A percentile compares a stretch with the other conserved stretches of the same genome.
phyloP scores from a whole-genome alignment of 2,113 vertebrate genomes.

The Chinchilla lanigera region DNA sequence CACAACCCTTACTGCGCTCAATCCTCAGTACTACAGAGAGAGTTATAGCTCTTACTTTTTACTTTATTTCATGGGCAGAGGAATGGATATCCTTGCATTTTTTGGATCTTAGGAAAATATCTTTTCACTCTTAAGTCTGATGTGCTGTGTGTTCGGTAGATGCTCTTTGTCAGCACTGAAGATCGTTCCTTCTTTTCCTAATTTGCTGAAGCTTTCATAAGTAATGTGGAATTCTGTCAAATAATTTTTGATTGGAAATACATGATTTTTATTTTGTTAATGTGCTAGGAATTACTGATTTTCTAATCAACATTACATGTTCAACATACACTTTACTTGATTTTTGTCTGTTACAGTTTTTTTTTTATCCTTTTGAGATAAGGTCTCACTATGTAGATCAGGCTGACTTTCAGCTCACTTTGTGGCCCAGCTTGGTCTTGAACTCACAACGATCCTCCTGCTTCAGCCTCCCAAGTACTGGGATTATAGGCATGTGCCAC shows the following conservation, averaged over 20 bases:
- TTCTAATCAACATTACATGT: background rate
- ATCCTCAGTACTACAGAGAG: background rate
- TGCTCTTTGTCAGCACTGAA: background rate
- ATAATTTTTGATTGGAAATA: background rate
- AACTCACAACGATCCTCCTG: no score
- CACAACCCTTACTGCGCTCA: background rate
- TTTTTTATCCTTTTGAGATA: background rate
- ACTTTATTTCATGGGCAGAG: background rate
- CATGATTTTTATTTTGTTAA: background rate
- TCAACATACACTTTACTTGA: background rate
- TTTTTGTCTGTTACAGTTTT: background rate
- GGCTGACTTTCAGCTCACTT: no score
- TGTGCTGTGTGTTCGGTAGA: background rate
- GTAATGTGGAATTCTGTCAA: background rate
- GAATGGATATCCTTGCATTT: background rate
- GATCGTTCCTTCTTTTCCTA: background rate
- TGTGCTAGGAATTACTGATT: background rate
- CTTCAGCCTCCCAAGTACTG: no score
- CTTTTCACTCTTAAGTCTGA: background rate
- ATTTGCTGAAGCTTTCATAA: background rate
- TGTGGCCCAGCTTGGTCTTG: no score
- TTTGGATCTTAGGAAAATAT: background rate
- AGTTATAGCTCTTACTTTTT: background rate
- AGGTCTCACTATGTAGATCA: no score
- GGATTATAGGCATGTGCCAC: no score